Percentiles rank a stretch among this genome's conserved stretches.
Evolutionary conservation across 1,140 invertebrate species (phyloP).

Genomic region (Venturia canescens): DNA sequence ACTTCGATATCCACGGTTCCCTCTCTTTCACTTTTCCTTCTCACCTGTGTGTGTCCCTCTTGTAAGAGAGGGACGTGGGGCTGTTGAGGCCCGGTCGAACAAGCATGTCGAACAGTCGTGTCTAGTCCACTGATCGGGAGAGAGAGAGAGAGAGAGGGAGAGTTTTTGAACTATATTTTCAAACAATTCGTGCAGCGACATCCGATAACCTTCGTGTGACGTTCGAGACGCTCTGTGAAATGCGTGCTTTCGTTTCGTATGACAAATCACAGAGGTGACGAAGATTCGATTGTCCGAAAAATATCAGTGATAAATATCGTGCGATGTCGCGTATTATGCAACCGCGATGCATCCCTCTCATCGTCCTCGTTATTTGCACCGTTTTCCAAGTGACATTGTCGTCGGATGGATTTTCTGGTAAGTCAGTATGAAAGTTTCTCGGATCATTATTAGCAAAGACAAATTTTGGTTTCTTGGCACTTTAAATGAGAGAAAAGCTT

Average conservation of each 20-base stretch:
- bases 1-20: background rate
- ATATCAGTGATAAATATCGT: background rate
- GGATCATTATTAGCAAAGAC: background rate
- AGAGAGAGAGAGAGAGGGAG: too few species aligned
- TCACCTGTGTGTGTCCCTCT: background rate
- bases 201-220: background rate
- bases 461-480: background rate
- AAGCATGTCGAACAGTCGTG: constrained; percentile 7
- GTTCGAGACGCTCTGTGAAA: background rate
- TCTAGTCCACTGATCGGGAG: background rate
- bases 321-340: background rate
- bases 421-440: background rate
- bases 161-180: background rate
- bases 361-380: background rate
- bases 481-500: too few species aligned
- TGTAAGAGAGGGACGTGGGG: background rate
- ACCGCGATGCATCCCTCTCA: background rate
- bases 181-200: too few species aligned
- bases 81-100: background rate
- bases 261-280: background rate
- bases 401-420: background rate
- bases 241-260: background rate
- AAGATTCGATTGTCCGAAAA: background rate
- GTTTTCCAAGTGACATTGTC: background rate
- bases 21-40: constrained; percentile 7